Percentiles rank a stretch among this genome's conserved stretches.
These are phyloP conservation scores for Tenthredo notha DNA, from an alignment of 2,888 invertebrate genomes.

Conservation along the genomic window DNA sequence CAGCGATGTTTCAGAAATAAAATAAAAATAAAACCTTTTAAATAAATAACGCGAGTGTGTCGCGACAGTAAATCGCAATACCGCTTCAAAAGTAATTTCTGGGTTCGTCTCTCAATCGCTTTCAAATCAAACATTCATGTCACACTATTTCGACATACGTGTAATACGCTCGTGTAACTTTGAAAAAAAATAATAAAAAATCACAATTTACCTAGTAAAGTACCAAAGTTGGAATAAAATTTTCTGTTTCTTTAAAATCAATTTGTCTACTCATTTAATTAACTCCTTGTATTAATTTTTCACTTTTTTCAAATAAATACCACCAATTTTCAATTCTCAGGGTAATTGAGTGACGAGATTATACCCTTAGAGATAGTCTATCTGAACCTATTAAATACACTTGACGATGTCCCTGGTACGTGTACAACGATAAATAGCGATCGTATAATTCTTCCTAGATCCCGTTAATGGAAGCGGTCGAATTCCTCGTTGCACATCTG, in stretches of 20 bases:
- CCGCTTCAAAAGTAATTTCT: slow-evolving; percentile 3
- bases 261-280: not conserved
- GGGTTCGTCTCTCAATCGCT: slow-evolving; percentile 1
- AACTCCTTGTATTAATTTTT: too few species aligned
- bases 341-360: not conserved
- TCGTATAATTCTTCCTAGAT: not conserved
- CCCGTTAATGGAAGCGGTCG: not conserved
- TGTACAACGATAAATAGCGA: not conserved
- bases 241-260: not conserved
- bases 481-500: not conserved
- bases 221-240: not conserved
- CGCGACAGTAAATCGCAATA: not conserved
- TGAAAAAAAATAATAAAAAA: too few species aligned
- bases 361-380: not conserved
- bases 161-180: not conserved
- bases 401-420: not conserved
- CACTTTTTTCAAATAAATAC: too few species aligned
- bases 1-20: not conserved
- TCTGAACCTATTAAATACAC: not conserved
- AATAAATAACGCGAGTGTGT: not conserved
- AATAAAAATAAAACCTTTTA: not conserved
- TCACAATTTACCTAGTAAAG: not conserved
- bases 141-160: not conserved
- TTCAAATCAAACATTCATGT: not conserved
- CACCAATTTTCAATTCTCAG: not conserved